Conservation (phyloP, 2,797 vertebrate species). For the Selene dorsalis region DNA sequence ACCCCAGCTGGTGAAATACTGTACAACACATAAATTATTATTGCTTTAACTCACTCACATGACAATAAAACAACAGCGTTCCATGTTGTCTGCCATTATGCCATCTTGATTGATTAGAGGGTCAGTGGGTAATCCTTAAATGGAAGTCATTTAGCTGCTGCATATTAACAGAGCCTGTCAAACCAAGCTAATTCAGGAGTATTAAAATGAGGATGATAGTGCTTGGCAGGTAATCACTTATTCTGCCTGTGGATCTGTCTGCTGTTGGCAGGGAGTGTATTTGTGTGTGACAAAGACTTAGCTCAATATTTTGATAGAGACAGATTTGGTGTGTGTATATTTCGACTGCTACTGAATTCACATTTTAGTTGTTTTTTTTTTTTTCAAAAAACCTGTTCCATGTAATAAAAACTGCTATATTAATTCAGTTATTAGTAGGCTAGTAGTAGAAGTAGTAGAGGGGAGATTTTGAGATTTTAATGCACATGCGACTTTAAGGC, state of each 20-base stretch:
- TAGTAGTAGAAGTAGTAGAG: not conserved
- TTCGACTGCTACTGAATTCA: not conserved
- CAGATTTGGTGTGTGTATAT: slow-evolving; percentile 1
- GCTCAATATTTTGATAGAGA: slow-evolving; percentile 15
- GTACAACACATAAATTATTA: slow-evolving; percentile 29
- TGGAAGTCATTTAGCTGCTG: slow-evolving; percentile 50
- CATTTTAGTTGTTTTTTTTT: not conserved
- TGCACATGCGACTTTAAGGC: not conserved
- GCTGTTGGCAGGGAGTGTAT: slow-evolving; percentile 41
- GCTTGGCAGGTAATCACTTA: slow-evolving; percentile 59
- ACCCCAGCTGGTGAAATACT: slow-evolving; percentile 3
- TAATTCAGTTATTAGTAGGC: not conserved
- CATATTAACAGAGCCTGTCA: slow-evolving; percentile 60
- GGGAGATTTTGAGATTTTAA: not conserved
- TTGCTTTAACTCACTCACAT: slow-evolving; percentile 22
- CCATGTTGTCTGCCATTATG: slow-evolving; percentile 25
- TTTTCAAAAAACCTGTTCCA: not conserved
- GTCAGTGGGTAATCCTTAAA: slow-evolving; percentile 56
- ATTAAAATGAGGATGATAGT: slow-evolving; percentile 59
- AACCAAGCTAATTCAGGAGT: slow-evolving; percentile 60
- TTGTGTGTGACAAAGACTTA: slow-evolving; percentile 17
- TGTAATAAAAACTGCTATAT: too few relatives aligned
- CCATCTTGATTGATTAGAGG: slow-evolving; percentile 52
- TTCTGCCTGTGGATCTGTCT: slow-evolving; percentile 46
- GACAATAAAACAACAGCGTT: slow-evolving; percentile 33